These are phyloP conservation scores for Clarias magur DNA, from an alignment of 2,113 vertebrate genomes.

Conservation along the genomic window DNA sequence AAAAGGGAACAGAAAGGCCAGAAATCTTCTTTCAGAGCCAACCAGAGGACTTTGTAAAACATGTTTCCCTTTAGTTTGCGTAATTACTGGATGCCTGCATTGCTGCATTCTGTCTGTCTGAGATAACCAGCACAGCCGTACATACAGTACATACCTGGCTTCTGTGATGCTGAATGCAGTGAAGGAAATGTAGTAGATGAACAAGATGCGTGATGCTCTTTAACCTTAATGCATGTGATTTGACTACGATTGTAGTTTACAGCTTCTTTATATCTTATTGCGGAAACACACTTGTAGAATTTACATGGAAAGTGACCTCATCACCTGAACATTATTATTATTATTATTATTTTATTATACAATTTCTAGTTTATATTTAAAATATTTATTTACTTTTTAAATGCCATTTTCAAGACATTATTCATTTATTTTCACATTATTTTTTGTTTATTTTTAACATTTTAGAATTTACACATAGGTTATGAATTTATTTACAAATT, in stretches of 20 bases:
- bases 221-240: neutral
- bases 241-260: neutral
- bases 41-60: slow-evolving; percentile 62
- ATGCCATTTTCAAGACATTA: neutral
- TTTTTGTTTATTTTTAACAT: neutral
- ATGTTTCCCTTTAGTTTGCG: slow-evolving; percentile 27
- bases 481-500: too few species aligned
- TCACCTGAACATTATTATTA: neutral
- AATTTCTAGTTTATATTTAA: neutral
- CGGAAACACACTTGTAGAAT: neutral
- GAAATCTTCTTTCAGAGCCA: slow-evolving; percentile 62
- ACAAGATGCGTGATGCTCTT: too few species aligned
- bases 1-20: slow-evolving; percentile 52
- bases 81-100: slow-evolving; percentile 57
- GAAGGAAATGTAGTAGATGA: neutral
- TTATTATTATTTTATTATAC: neutral
- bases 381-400: neutral
- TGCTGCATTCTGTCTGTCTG: slow-evolving; percentile 53
- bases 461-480: neutral
- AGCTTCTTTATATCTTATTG: neutral
- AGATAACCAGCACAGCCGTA: slow-evolving; percentile 58
- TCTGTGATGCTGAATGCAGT: neutral
- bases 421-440: neutral
- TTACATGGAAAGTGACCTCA: neutral
- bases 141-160: neutral